These are phyloP conservation scores for Drosophila rubida DNA, from an alignment of 2,888 invertebrate species.

Conservation along the genomic window DNA sequence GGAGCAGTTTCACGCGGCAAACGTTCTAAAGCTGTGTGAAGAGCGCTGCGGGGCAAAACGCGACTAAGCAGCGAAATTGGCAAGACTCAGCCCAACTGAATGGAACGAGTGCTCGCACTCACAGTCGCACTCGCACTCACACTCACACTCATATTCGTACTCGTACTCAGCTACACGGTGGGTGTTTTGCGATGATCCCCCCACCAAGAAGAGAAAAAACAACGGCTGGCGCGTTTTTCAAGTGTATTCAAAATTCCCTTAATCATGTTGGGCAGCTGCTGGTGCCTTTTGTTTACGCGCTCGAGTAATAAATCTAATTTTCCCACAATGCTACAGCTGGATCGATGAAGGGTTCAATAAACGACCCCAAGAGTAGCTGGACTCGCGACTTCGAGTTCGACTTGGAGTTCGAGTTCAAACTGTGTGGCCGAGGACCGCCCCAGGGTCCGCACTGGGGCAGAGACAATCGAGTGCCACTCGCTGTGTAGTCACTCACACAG, in stretches of 20 bases:
- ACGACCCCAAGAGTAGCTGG: conserved; percentile 40
- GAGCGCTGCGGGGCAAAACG: conserved; percentile 16
- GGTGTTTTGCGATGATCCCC: conserved; percentile 27
- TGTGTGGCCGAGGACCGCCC: conserved; percentile 24
- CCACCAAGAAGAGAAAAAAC: background rate
- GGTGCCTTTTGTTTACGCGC: conserved; percentile 18
- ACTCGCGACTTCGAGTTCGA: background rate
- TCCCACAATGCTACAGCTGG: conserved; percentile 44
- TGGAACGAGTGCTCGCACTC: conserved; percentile 8
- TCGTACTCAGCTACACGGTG: background rate
- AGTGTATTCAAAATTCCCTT: conserved; percentile 54
- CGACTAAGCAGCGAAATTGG: background rate
- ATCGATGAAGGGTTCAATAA: conserved; percentile 56
- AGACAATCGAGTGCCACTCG: conserved; percentile 16
- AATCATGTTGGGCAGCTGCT: conserved; percentile 40
- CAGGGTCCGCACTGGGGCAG: conserved; percentile 11
- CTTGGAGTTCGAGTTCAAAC: background rate
- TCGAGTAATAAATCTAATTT: conserved; percentile 68
- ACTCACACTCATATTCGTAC: background rate
- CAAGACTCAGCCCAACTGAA: conserved; percentile 10
- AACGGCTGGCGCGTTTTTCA: conserved; percentile 19
- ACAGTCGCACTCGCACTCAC: background rate
- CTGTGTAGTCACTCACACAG: conserved; percentile 31
- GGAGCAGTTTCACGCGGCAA: conserved; percentile 37
- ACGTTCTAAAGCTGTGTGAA: conserved; percentile 14